Evolutionary conservation across 2,888 invertebrate species (phyloP).

Genomic region (Plebejus melissa): DNA sequence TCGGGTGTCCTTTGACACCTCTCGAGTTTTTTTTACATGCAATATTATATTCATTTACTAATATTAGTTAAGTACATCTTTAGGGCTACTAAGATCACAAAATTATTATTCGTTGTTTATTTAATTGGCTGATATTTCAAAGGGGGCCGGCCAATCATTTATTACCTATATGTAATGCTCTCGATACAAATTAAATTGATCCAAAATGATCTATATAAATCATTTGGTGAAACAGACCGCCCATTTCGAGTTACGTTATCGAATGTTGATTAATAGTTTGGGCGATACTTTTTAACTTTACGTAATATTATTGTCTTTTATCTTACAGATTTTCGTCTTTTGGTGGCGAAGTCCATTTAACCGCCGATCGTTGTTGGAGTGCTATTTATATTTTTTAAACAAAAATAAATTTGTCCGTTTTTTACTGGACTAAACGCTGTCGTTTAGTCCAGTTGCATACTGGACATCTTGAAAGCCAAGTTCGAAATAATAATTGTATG

Average conservation of each 20-base stretch:
- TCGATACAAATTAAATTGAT: conserved; percentile 42
- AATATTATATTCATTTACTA: not conserved
- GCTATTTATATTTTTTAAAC: too few relatives aligned
- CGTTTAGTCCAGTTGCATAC: too few relatives aligned
- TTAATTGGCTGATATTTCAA: not conserved
- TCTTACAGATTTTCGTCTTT: too few relatives aligned
- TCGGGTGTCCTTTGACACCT: too few relatives aligned
- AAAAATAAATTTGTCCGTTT: too few relatives aligned
- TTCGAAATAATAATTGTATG: too few relatives aligned
- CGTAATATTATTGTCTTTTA: not conserved
- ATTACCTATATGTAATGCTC: not conserved
- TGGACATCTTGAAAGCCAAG: too few relatives aligned
- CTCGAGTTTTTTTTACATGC: not conserved
- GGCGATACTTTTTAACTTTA: conserved; percentile 49
- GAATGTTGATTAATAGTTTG: conserved; percentile 72
- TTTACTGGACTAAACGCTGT: too few relatives aligned
- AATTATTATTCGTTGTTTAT: not conserved
- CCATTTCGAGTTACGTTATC: conserved; percentile 68
- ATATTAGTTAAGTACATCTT: not conserved
- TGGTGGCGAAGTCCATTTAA: too few relatives aligned
- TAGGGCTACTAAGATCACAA: not conserved
- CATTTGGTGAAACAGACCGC: conserved; percentile 64
- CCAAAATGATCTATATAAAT: conserved; percentile 62
- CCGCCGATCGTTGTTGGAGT: too few relatives aligned
- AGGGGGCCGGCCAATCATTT: not conserved